These are phyloP conservation scores for Orthonevra nobilis DNA, from an alignment of 2,888 invertebrate species.

Conservation along the genomic window DNA sequence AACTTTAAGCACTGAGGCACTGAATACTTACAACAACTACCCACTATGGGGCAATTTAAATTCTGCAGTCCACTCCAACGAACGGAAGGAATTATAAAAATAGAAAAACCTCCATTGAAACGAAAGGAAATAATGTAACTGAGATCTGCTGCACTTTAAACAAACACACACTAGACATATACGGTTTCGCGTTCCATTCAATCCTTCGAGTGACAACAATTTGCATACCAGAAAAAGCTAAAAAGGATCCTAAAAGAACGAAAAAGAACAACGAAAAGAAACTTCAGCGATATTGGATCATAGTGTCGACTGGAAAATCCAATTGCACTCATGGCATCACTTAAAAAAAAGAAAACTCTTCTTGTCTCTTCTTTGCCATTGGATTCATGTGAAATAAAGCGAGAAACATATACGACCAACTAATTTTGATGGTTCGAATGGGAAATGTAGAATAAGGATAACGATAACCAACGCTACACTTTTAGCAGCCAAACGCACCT, in stretches of 20 bases:
- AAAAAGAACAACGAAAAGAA: constrained; percentile 1
- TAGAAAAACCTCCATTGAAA: constrained; percentile 30
- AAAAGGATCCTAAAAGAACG: constrained; percentile 2
- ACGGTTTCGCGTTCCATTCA: constrained; percentile 12
- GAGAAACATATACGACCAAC: constrained; percentile 3
- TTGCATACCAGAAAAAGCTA: constrained; percentile 47
- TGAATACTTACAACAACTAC: background rate
- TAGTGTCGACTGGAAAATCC: constrained; percentile 20
- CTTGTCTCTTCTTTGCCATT: too few relatives aligned
- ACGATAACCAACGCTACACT: background rate
- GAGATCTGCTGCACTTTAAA: constrained; percentile 21
- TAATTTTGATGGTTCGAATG: background rate
- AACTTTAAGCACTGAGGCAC: constrained; percentile 26
- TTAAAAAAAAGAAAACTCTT: background rate
- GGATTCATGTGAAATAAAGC: constrained; percentile 14
- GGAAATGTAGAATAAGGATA: constrained; percentile 8
- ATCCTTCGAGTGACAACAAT: constrained; percentile 51
- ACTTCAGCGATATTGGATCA: constrained; percentile 21
- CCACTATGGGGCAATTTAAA: constrained; percentile 3
- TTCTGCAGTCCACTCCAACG: constrained; percentile 36
- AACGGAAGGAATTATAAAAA: constrained; percentile 6
- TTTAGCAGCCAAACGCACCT: constrained; percentile 20
- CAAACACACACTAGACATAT: background rate
- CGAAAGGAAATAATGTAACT: constrained; percentile 29
- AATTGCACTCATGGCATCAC: constrained; percentile 26